These are phyloP conservation scores for Harpagoxenus sublaevis DNA, from an alignment of 2,888 invertebrate species.

Conservation along the genomic window DNA sequence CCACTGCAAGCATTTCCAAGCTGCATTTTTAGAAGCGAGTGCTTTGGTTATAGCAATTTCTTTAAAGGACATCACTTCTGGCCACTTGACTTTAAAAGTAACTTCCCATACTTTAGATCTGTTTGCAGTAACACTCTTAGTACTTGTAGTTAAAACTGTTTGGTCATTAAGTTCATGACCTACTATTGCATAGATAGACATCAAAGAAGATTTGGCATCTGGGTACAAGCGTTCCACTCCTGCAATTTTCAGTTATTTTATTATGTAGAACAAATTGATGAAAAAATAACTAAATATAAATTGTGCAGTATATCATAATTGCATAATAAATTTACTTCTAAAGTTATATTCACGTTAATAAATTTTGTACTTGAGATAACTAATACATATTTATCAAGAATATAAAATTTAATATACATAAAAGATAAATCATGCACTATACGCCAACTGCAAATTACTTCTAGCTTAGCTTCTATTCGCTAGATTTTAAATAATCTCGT, in stretches of 20 bases:
- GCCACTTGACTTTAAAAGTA: conserved; percentile 88
- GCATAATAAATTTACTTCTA: background rate
- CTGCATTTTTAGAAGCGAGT: conserved; percentile 87
- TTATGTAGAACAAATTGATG: background rate
- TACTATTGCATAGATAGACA: conserved; percentile 9
- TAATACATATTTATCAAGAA: too few relatives aligned
- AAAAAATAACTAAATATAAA: background rate
- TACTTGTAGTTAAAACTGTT: background rate
- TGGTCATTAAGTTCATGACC: conserved; percentile 20
- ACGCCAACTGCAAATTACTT: too few relatives aligned
- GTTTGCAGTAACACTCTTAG: background rate
- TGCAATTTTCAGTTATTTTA: conserved; percentile 28
- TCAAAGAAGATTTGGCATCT: conserved; percentile 7
- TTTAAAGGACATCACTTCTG: conserved; percentile 87
- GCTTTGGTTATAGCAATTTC: conserved; percentile 87
- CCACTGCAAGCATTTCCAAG: conserved; percentile 88
- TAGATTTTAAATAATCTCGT: too few relatives aligned
- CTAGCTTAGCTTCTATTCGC: too few relatives aligned
- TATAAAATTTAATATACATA: too few relatives aligned
- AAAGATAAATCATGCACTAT: too few relatives aligned
- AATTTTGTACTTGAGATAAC: too few relatives aligned
- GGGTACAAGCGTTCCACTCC: conserved; percentile 12
- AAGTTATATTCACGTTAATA: background rate
- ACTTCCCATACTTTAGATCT: conserved; percentile 87
- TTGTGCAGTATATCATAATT: background rate